Conservation (phyloP, 2,888 invertebrate species). For the Drosophila monieri region DNA sequence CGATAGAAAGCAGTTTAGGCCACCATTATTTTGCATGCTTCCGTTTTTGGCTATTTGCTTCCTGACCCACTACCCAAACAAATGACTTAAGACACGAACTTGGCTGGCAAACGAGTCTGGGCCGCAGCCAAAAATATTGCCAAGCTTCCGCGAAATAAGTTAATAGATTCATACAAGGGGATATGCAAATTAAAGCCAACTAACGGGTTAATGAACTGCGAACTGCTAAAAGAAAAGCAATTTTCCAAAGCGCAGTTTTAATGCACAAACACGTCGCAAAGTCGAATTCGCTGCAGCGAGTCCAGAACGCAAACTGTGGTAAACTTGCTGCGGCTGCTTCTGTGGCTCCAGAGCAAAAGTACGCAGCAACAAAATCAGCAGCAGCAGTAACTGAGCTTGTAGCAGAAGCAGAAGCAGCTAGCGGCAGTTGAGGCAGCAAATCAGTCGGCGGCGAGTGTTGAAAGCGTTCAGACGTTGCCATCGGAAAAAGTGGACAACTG, state of each 20-base stretch:
- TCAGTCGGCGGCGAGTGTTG: slow-evolving; percentile 81
- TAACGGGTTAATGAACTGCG: slow-evolving; percentile 64
- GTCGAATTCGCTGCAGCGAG: slow-evolving; percentile 34
- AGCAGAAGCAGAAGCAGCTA: slow-evolving; percentile 10
- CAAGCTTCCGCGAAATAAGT: slow-evolving; percentile 61
- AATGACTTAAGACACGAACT: slow-evolving; percentile 73
- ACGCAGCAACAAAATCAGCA: slow-evolving; percentile 8
- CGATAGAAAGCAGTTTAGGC: slow-evolving; percentile 38
- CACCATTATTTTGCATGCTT: slow-evolving; percentile 50
- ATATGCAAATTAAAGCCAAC: slow-evolving; percentile 47
- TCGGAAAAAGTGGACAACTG: slow-evolving; percentile 24
- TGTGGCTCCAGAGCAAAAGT: slow-evolving; percentile 10
- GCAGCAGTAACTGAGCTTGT: slow-evolving; percentile 9
- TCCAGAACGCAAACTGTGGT: slow-evolving; percentile 31
- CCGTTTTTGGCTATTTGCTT: slow-evolving; percentile 55
- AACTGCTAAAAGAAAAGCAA: slow-evolving; percentile 54
- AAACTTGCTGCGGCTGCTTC: slow-evolving; percentile 3
- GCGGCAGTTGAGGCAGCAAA: slow-evolving; percentile 66
- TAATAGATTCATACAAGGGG: slow-evolving; percentile 39
- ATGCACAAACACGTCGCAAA: slow-evolving; percentile 62
- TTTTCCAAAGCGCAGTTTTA: slow-evolving; percentile 56
- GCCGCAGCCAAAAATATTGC: neutral
- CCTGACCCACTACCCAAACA: slow-evolving; percentile 59
- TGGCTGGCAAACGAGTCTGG: slow-evolving; percentile 40
- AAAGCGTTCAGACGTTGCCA: slow-evolving; percentile 75